Percentiles rank a stretch among this genome's conserved stretches.
Conservation (phyloP, 2,797 vertebrate species). For the Anabas testudineus region DNA sequence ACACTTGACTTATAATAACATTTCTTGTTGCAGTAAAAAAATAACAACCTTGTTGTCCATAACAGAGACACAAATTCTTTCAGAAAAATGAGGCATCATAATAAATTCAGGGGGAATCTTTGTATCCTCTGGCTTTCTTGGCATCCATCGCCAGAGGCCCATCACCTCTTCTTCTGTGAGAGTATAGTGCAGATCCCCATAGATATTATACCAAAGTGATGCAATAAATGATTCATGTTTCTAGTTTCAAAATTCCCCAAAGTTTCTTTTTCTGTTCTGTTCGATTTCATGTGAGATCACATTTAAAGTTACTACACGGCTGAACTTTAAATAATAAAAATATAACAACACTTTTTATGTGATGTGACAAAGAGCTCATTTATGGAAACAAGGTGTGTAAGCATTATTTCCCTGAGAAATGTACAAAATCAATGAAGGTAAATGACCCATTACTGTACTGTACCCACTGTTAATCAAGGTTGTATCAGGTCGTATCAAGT, state of each 20-base stretch:
- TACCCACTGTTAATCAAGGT: neutral
- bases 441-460: neutral
- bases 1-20: neutral
- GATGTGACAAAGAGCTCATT: neutral
- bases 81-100: neutral
- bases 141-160: neutral
- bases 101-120: neutral
- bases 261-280: neutral
- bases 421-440: neutral
- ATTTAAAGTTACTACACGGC: neutral
- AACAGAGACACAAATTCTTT: neutral
- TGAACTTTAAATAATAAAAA: neutral
- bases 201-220: neutral
- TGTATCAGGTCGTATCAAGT: neutral
- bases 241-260: neutral
- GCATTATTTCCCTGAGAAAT: neutral
- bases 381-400: neutral
- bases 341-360: neutral
- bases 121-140: neutral
- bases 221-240: neutral
- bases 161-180: slow-evolving; percentile 8
- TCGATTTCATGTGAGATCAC: neutral
- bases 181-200: neutral
- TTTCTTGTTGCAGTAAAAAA: neutral
- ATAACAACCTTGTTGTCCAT: neutral